These are phyloP conservation scores for Lineus longissimus DNA, from an alignment of 1,140 invertebrate species.

Conservation along the genomic window DNA sequence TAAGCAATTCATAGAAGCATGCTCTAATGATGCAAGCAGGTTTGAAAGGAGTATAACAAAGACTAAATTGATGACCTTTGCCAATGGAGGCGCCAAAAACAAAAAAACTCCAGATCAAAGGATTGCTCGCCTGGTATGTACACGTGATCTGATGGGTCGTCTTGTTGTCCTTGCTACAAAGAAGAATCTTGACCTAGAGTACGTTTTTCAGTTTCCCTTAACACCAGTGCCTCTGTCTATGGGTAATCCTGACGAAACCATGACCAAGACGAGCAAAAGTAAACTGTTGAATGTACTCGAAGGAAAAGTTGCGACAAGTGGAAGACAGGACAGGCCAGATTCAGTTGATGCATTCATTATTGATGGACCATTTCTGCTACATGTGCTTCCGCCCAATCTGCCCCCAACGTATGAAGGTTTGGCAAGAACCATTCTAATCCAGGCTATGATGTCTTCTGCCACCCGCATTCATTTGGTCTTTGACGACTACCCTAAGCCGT, in stretches of 20 bases:
- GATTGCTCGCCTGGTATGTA: constrained; percentile 5
- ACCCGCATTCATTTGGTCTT: not conserved
- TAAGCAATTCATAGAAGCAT: constrained; percentile 9
- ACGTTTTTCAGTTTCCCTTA: constrained; percentile 4
- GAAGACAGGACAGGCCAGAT: not conserved
- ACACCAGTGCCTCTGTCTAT: constrained; percentile 10
- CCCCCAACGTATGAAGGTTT: constrained; percentile 6
- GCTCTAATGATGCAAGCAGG: constrained; percentile 4
- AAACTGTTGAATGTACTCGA: not conserved
- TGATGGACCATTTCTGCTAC: constrained; percentile 9
- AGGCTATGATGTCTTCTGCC: not conserved
- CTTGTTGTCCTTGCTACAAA: not conserved
- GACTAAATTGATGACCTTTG: constrained; percentile 8
- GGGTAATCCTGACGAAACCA: not conserved
- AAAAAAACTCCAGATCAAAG: not conserved
- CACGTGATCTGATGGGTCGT: constrained; percentile 12
- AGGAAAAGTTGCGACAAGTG: not conserved
- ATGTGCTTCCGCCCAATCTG: not conserved
- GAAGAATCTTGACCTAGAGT: not conserved
- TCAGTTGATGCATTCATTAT: constrained; percentile 2
- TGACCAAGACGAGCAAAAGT: constrained; percentile 7
- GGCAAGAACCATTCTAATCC: not conserved
- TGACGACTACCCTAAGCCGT: constrained; percentile 6
- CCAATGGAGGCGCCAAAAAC: not conserved
- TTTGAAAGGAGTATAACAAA: constrained; percentile 12